phyloP scores from a whole-genome alignment of 2,797 vertebrate species.

The Acrossocheilus fasciatus region DNA sequence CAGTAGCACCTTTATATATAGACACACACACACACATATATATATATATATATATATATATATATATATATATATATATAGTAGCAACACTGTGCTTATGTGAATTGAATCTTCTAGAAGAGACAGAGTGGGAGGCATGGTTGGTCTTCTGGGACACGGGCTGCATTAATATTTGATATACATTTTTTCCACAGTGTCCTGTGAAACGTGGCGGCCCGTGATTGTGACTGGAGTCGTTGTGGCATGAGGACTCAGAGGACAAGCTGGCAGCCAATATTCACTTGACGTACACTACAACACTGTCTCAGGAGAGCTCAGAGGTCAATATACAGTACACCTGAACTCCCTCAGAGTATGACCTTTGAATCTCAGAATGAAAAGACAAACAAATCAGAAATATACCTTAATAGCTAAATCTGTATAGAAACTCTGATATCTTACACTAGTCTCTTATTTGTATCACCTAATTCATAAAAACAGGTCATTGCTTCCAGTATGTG shows the following conservation, averaged over 20 bases:
- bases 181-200: conserved; percentile 48
- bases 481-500: too few relatives aligned
- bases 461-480: neutral
- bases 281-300: conserved; percentile 34
- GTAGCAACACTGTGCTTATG: neutral
- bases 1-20: neutral
- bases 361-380: neutral
- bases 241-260: conserved; percentile 63
- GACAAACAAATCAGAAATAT: neutral
- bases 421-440: neutral
- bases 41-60: neutral
- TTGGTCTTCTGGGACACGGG: conserved; percentile 14
- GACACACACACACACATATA: too few relatives aligned
- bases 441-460: neutral
- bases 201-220: conserved; percentile 44
- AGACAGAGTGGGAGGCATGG: neutral
- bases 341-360: neutral
- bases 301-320: conserved; percentile 56
- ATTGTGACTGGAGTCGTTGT: conserved; percentile 63
- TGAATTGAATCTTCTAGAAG: neutral
- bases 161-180: conserved; percentile 55
- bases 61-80: neutral
- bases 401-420: neutral
- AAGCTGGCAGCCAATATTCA: conserved; percentile 37
- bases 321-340: conserved; percentile 53